Conservation (phyloP, 2,888 invertebrate genomes). For the Dryococelus australis region DNA sequence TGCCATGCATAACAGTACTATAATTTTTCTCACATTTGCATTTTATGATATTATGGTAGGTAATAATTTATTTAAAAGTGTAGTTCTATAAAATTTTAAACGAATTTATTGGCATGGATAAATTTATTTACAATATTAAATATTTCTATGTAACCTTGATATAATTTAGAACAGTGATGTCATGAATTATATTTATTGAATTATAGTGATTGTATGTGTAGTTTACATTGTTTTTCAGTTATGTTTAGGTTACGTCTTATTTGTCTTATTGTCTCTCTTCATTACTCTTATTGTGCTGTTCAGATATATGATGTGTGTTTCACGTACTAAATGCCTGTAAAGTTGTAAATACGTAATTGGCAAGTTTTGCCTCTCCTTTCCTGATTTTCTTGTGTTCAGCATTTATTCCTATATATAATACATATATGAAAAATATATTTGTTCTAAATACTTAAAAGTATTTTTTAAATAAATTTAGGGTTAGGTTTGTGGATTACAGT, state of each 20-base stretch:
- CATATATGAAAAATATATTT: background rate
- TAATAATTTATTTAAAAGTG: background rate
- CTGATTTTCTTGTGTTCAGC: conserved; percentile 16
- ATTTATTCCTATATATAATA: background rate
- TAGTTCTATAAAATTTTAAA: background rate
- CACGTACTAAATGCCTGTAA: background rate
- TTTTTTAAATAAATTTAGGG: background rate
- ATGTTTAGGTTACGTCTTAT: background rate
- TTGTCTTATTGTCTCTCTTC: background rate
- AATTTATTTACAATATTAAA: background rate
- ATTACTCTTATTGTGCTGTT: background rate
- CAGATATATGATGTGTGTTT: background rate
- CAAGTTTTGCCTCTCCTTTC: background rate
- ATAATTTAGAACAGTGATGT: background rate
- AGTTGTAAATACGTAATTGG: background rate
- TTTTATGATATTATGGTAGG: background rate
- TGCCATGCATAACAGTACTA: background rate
- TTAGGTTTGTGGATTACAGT: background rate
- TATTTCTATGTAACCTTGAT: background rate
- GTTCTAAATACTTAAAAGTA: background rate
- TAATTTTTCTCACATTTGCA: background rate
- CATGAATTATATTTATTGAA: background rate
- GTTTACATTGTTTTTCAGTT: background rate
- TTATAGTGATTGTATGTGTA: background rate
- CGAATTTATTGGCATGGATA: background rate